A percentile compares a stretch with the other conserved stretches of the same genome.
Conservation (phyloP, 2,113 vertebrate genomes). For the Leucosticte australis region DNA sequence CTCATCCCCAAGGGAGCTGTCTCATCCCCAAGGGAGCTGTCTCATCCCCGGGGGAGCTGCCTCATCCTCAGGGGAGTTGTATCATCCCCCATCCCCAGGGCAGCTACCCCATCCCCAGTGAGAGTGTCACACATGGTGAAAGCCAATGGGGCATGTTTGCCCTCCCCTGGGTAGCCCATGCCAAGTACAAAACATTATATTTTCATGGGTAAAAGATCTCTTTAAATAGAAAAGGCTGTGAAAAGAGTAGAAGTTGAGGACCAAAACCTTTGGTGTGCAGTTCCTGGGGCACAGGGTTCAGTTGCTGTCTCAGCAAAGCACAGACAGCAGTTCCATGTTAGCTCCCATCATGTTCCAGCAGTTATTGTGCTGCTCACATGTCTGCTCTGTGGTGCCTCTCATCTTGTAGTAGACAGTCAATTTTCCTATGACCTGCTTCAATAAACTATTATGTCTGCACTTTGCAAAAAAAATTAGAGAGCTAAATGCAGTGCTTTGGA, state of each 20-base stretch:
- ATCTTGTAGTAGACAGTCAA: not conserved
- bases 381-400: not conserved
- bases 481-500: not conserved
- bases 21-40: too few species aligned
- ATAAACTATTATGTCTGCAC: not conserved
- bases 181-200: not conserved
- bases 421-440: not conserved
- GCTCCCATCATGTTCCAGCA: not conserved
- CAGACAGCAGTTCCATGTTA: not conserved
- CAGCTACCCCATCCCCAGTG: not conserved
- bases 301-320: not conserved
- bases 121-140: accelerated
- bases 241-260: not conserved
- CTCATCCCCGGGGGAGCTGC: too few species aligned
- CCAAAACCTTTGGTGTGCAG: not conserved
- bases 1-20: too few species aligned
- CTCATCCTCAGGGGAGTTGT: not conserved
- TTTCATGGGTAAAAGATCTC: not conserved
- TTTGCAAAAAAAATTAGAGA: not conserved
- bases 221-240: not conserved
- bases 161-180: not conserved
- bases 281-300: not conserved
- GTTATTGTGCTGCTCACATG: accelerated
- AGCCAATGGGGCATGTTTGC: accelerated
- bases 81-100: not conserved